Evolutionary conservation across 2,888 invertebrate species (phyloP).

Genomic region (Scrobipalpa costella): DNA sequence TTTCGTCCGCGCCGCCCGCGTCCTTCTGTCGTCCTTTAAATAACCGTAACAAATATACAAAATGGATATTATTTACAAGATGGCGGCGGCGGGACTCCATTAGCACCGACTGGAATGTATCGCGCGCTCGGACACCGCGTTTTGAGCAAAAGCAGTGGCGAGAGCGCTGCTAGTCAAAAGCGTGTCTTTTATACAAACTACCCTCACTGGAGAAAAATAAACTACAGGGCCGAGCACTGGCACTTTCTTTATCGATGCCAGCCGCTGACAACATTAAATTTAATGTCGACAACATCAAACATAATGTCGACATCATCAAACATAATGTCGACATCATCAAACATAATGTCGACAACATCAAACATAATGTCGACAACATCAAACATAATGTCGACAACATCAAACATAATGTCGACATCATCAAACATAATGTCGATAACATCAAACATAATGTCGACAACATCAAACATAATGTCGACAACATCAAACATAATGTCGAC

Average conservation of each 20-base stretch:
- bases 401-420: too few relatives aligned
- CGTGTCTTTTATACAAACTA: conserved; percentile 30
- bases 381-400: too few relatives aligned
- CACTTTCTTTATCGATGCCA: conserved; percentile 11
- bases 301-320: not conserved
- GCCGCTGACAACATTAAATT: not conserved
- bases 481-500: not conserved
- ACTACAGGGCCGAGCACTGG: conserved; percentile 3
- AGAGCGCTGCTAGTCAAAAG: conserved; percentile 39
- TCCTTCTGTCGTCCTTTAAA: conserved; percentile 39
- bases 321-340: too few relatives aligned
- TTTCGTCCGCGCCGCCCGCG: conserved; percentile 41
- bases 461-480: not conserved
- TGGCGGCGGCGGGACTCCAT: conserved; percentile 36
- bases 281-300: not conserved
- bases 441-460: too few relatives aligned
- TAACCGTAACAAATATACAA: conserved; percentile 71
- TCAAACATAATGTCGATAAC: too few relatives aligned
- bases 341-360: too few relatives aligned
- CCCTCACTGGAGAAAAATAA: conserved; percentile 13
- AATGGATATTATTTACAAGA: conserved; percentile 52
- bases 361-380: too few relatives aligned
- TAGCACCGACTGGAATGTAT: conserved; percentile 46
- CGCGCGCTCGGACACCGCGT: conserved; percentile 47
- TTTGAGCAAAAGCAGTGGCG: conserved; percentile 46